Evolutionary conservation across 2,797 vertebrate species (phyloP).

Genomic region (Synanceia verrucosa): DNA sequence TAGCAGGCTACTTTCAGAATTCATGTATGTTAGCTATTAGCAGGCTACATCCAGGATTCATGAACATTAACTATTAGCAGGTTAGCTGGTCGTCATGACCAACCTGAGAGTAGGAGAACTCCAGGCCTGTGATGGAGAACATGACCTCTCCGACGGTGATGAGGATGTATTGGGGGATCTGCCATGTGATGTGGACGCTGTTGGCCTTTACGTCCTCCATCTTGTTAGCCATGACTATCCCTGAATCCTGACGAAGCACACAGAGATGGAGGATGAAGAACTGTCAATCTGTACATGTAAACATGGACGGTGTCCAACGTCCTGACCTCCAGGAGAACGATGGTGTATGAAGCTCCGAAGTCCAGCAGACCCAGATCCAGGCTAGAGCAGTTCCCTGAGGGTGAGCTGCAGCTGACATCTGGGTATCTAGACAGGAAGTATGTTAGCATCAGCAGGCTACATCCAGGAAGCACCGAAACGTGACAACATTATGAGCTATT

Average conservation of each 20-base stretch:
- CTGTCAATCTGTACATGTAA: neutral
- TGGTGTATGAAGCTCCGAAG: conserved; percentile 89
- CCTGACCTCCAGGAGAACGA: conserved; percentile 87
- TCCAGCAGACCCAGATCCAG: conserved; percentile 89
- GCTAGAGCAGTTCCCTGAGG: conserved; percentile 40
- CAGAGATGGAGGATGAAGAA: neutral
- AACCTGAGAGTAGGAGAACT: conserved; percentile 97
- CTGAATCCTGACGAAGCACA: conserved; percentile 65
- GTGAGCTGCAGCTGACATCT: conserved; percentile 67
- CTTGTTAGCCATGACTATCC: conserved; percentile 58
- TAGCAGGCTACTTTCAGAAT: too few relatives aligned
- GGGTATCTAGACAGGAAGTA: conserved; percentile 79
- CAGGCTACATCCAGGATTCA: too few relatives aligned
- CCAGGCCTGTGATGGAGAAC: conserved; percentile 96
- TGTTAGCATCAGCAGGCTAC: too few relatives aligned
- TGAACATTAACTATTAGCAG: too few relatives aligned
- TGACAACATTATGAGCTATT: too few relatives aligned
- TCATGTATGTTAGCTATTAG: too few relatives aligned
- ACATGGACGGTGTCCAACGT: neutral
- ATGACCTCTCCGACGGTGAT: conserved; percentile 95
- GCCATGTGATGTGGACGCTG: conserved; percentile 90
- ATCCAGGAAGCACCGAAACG: too few relatives aligned
- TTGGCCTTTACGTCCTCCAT: conserved; percentile 88
- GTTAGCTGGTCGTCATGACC: neutral
- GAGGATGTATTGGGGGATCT: conserved; percentile 92